Evolutionary conservation across 2,888 invertebrate species (phyloP), one percentile per base, ranked within the genome.

Genomic region (Stratiomys singularior): DNA sequence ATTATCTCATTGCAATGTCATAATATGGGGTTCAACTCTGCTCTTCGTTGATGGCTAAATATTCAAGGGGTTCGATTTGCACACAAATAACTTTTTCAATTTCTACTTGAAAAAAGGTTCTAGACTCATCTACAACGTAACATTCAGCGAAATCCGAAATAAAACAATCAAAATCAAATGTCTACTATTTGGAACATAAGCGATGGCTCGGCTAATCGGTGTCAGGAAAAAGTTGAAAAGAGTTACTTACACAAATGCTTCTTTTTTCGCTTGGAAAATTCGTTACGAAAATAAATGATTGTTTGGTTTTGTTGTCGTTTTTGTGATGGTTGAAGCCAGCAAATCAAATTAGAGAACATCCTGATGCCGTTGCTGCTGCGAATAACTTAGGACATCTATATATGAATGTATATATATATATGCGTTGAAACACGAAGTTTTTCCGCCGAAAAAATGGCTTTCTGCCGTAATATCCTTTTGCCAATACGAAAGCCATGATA

Each of bases 151-250:
- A 52, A 52, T n/a, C 15, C 25, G 18, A 60, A 60, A 60, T 25
- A 23, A 18, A 60, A 60, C 37, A 60, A 23, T 23, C 2, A 25
- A 25, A 60, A 60, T 18, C 18, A 21, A 25, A 37, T 37, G 13
- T 7, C 18, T 2, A 25, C 58, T 60, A 60, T 23, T 66, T 66
- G 9, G 15, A 66, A n/a, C n/a, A 27, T 15, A 66, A 66, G 66
- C 66, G 66, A 37, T 66, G 52, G 25, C 27, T 66, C 66, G 27
- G 66, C 66, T 66, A 66, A 63, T 63, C 28, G 25, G 63, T 66
- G 37, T 30, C 37, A 18, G 25, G 66, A 66, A n/a, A 28, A 30
- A 28, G 44, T 66, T 37, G 18, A 66, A 66, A 9, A 21, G 1
- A 18, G 11, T 30, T 66, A 66, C 66, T 66, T 66, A 66, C 66